Evolutionary conservation across 2,797 vertebrate genomes (phyloP), one percentile per base, ranked within the genome.

Genomic region (Falco biarmicus): DNA sequence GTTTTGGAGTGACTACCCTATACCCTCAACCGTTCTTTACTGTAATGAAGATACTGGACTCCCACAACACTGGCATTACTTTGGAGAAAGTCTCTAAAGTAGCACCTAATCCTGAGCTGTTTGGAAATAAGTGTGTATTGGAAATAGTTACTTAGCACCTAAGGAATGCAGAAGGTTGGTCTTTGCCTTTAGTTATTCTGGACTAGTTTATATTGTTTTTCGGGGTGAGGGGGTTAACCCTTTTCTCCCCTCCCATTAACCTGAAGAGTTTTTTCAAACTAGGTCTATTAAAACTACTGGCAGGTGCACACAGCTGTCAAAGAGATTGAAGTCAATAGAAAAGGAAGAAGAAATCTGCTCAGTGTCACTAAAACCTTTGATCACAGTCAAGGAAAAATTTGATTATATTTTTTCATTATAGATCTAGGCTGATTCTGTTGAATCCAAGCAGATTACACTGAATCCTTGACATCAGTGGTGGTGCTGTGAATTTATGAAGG

Each of bases 1-100:
- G 8, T 53, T 82, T 89, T 87, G 57, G 86, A 87, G 31, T 50
- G 45, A 41, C 15, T 69, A 8, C 26, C 9, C 5, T 41, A 45
- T 26, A 26, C 24, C 39, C 9, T 68, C 47, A 90, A 48, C 6
- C 34, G 47, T 37, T 89, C 34, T 84, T 89, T 81, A 29, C 21
- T 45, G 43, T 37, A 69, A 65, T 6, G 28, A 77, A 96, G 93
- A 63, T 84, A 34, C 10, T 87, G 48, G 50, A 69, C 24, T 84
- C 17, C 19, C 20, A 31, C 26, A 39, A 45, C 43, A 79, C 41
- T 83, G 63, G 16, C 43, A 57, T 83, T 83, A 54, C 41, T 84
- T 95, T 77, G 76, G 76, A 89, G n/a, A 70, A 89, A 57, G 28
- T 79, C 57, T 79, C 24, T 69, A 48, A 95, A 93, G 63, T 70